Evolutionary conservation across 1,140 invertebrate species (phyloP), one percentile per base, ranked within the genome.

Genomic region (Ephestia elutella): DNA sequence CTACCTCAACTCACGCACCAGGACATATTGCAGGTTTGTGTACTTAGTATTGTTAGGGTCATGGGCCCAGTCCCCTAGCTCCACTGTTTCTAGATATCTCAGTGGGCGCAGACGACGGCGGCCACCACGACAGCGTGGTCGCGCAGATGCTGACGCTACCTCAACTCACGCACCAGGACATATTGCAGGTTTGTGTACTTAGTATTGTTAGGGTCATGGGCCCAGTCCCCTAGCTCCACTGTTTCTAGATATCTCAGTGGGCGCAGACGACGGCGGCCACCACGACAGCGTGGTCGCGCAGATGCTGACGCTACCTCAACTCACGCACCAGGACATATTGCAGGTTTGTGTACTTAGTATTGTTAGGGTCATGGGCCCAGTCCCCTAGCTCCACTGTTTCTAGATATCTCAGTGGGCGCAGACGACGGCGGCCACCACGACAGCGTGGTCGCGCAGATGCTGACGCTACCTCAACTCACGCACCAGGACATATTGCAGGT

Each of bases 71-170:
- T n/a, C n/a, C n/a, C n/a, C n/a, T n/a, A n/a, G n/a, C n/a, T 25
- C 2, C 21, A 25, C 2, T 25, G 7, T 25, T 25, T 25, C 7
- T 7, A 80, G 79, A 78, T 30, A 68, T 71, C 11, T 73, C 75
- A 21, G 51, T 19, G 32, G 80, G 83, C n/a, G 70, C 64, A 35
- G 59, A 15, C 32, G 28, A 38, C 56, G 51, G 54, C 54, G 59
- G 35, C 30, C 68, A 65, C 18, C 79, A 77, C 55, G 74, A 69
- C 58, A 90, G 91, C 21, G 93, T 96, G 13, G 90, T 97, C 70
- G 93, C 95, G 59, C 93, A 94, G 75, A 96, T 97, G 95, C 89
- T 95, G 13, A 92, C 94, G 65, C 84, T 97, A 73, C 95, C 95
- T 13, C 94, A 93, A 9, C 89, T 97, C 21, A 93, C 93, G 30